Evolutionary conservation across 2,797 vertebrate species (phyloP).

Genomic region (Pseudotriccus pelzelni): DNA sequence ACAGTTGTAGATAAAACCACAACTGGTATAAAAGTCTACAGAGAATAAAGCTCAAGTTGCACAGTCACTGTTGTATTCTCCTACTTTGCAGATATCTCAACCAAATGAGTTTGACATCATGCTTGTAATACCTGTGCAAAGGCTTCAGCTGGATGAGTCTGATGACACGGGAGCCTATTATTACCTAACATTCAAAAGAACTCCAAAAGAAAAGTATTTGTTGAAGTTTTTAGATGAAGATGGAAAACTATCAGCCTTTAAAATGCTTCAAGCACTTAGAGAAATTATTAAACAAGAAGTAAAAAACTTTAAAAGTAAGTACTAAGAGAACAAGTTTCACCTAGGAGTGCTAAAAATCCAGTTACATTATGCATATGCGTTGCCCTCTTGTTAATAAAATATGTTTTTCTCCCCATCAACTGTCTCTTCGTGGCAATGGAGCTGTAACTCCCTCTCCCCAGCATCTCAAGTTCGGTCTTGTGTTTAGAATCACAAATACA

Average conservation of each 20-base stretch:
- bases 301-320: conserved; percentile 66
- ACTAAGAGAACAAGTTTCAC: background rate
- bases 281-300: conserved; percentile 77
- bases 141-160: conserved; percentile 69
- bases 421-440: background rate
- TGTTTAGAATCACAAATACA: background rate
- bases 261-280: conserved; percentile 80
- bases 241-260: conserved; percentile 72
- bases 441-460: background rate
- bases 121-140: conserved; percentile 73
- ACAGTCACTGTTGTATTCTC: background rate
- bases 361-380: fast-evolving
- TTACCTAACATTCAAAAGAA: conserved; percentile 78
- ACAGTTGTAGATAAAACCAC: background rate
- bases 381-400: background rate
- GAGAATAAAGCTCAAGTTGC: background rate
- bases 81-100: conserved; percentile 77
- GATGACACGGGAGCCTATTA: conserved; percentile 76
- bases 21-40: background rate
- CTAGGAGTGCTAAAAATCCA: background rate
- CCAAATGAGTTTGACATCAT: conserved; percentile 92
- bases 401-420: background rate
- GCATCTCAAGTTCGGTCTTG: background rate
- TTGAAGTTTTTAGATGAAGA: conserved; percentile 70
- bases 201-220: conserved; percentile 38